Conservation (phyloP, 2,113 vertebrate species). For the Arvicanthis niloticus region DNA sequence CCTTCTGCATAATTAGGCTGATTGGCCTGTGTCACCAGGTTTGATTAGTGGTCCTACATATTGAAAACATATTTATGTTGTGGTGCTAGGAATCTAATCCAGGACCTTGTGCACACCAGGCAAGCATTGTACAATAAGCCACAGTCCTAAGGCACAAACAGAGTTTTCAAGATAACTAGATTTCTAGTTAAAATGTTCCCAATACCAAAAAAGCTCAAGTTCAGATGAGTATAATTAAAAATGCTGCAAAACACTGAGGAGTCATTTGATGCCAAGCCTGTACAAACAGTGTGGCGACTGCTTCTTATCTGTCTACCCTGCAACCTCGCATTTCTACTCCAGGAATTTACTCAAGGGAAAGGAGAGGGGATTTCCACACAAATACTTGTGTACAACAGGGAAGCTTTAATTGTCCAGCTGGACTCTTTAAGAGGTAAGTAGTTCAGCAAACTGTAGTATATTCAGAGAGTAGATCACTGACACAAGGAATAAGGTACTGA, state of each 20-base stretch:
- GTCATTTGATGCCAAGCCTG: background rate
- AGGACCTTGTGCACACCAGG: background rate
- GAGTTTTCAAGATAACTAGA: background rate
- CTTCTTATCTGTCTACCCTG: background rate
- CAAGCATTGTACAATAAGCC: background rate
- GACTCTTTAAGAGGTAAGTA: background rate
- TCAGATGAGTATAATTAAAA: background rate
- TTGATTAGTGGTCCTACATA: background rate
- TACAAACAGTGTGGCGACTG: background rate
- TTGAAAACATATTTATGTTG: background rate
- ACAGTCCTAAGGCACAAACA: too few species aligned
- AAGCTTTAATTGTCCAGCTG: background rate
- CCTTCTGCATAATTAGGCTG: background rate
- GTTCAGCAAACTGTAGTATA: background rate
- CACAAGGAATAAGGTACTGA: background rate
- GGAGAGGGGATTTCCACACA: background rate
- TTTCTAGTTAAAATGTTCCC: background rate
- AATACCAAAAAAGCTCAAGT: constrained; percentile 4
- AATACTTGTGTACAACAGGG: background rate
- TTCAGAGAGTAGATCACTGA: background rate
- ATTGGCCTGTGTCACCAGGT: background rate
- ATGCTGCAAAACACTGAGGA: background rate
- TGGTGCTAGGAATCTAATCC: background rate
- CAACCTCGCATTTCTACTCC: background rate
- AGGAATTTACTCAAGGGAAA: background rate